phyloP scores from a whole-genome alignment of 2,113 vertebrate genomes.

The Willisornis vidua region DNA sequence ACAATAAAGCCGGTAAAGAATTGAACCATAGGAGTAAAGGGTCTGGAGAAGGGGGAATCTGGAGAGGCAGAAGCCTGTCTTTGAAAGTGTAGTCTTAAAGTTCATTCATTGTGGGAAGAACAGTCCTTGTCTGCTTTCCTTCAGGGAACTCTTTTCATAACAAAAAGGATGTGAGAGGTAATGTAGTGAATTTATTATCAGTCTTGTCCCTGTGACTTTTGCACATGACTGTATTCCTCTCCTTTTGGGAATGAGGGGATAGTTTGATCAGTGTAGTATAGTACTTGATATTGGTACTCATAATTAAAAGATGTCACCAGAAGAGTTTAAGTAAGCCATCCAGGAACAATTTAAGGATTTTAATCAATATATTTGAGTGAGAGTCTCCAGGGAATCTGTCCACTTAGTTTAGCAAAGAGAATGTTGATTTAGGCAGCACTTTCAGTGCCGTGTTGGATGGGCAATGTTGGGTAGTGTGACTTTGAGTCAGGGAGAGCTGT shows the following conservation, averaged over 20 bases:
- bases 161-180: background rate
- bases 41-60: background rate
- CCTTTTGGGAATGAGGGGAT: background rate
- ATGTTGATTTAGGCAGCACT: background rate
- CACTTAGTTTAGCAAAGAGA: background rate
- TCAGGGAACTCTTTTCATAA: background rate
- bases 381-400: background rate
- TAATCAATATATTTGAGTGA: background rate
- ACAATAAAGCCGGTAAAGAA: slow-evolving; percentile 92
- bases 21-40: background rate
- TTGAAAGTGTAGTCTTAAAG: background rate
- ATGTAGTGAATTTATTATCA: background rate
- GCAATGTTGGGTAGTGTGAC: fast-evolving
- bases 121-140: background rate
- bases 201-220: background rate
- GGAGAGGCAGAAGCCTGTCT: background rate
- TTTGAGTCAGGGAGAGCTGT: background rate
- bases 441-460: background rate
- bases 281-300: background rate
- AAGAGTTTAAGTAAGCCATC: background rate
- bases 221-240: background rate
- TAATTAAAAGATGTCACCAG: background rate
- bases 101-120: background rate
- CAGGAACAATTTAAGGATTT: background rate
- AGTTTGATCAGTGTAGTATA: background rate